phyloP scores from a whole-genome alignment of 2,888 invertebrate species.

The Ischnus inquisitorius region DNA sequence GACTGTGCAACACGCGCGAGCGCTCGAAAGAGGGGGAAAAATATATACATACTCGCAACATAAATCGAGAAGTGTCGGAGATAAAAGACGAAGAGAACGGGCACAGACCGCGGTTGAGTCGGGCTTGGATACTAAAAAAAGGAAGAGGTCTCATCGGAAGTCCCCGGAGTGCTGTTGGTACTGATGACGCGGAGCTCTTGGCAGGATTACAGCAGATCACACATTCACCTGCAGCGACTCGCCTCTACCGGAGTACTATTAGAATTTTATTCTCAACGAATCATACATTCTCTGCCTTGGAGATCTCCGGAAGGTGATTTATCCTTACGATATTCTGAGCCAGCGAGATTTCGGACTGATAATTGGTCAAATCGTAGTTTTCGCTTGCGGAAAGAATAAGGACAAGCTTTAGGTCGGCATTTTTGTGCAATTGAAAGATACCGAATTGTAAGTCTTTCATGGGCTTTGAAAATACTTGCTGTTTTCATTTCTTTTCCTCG shows the following conservation, averaged over 20 bases:
- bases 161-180: conserved; percentile 19
- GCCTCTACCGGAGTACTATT: background rate
- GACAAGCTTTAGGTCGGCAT: no score
- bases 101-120: conserved; percentile 40
- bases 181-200: conserved; percentile 31
- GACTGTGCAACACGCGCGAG: conserved; percentile 43
- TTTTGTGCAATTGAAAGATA: no score
- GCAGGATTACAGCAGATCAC: conserved; percentile 5
- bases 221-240: conserved; percentile 24
- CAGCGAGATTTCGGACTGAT: no score
- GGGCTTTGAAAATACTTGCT: no score
- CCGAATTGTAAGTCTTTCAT: no score
- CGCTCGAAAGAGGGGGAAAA: background rate
- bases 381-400: no score
- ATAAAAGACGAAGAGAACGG: conserved; percentile 20
- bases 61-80: conserved; percentile 25
- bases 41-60: background rate
- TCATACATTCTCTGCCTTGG: background rate
- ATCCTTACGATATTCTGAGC: no score
- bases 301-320: no score
- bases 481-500: no score
- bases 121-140: conserved; percentile 14
- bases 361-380: no score
- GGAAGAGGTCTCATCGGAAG: conserved; percentile 43
- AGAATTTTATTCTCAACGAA: background rate